phyloP scores from a whole-genome alignment of 2,888 invertebrate genomes.

The Leptura quadrifasciata region DNA sequence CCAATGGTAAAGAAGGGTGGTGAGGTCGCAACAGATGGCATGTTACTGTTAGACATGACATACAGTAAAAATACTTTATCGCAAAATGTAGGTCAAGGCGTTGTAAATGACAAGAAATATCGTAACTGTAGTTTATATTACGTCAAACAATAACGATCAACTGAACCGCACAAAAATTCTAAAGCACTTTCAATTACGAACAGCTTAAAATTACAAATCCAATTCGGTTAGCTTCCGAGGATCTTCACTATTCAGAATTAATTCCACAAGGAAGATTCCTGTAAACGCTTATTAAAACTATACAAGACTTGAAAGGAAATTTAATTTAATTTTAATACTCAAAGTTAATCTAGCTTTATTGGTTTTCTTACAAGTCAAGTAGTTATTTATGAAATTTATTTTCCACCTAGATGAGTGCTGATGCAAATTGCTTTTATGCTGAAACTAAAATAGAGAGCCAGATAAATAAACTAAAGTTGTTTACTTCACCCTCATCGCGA shows the following conservation, averaged over 20 bases:
- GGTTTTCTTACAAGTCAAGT: not conserved
- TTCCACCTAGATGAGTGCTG: not conserved
- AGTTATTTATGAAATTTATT: conserved; percentile 1
- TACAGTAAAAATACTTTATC: too few relatives aligned
- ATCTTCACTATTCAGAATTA: not conserved
- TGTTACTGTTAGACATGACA: too few relatives aligned
- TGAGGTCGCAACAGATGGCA: too few relatives aligned
- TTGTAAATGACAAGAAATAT: too few relatives aligned
- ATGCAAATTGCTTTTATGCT: not conserved
- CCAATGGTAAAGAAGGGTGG: too few relatives aligned
- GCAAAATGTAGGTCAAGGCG: too few relatives aligned
- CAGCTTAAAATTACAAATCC: not conserved
- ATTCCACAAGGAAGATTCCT: not conserved
- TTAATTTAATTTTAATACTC: conserved; percentile 7
- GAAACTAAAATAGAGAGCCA: not conserved
- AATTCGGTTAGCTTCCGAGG: not conserved
- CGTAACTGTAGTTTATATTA: too few relatives aligned
- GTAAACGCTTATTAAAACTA: conserved; percentile 7
- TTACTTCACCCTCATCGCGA: not conserved
- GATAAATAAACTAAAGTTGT: conserved; percentile 1
- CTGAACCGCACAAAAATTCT: not conserved
- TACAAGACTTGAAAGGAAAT: not conserved
- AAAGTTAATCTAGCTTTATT: not conserved
- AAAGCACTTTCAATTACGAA: not conserved
- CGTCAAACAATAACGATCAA: not conserved